Evolutionary conservation across 2,888 invertebrate genomes (phyloP).

Genomic region (Lycaena phlaeas): DNA sequence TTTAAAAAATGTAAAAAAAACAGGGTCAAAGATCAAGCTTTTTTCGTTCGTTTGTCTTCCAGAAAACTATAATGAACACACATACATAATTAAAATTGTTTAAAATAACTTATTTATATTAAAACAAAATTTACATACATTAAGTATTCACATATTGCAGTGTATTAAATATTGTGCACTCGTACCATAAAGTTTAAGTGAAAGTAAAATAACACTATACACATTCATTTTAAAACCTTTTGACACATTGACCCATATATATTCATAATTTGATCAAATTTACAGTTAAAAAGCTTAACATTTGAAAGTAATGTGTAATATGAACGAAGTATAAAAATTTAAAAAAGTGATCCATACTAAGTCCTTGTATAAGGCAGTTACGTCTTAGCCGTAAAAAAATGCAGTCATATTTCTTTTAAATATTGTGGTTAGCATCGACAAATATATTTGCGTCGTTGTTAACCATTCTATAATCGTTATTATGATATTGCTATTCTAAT

Average conservation of each 20-base stretch:
- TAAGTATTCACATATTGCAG: constrained; percentile 1
- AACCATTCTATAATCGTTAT: background rate
- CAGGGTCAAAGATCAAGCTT: background rate
- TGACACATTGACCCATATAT: background rate
- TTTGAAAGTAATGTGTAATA: background rate
- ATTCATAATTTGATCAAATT: background rate
- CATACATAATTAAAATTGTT: background rate
- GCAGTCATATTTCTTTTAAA: constrained; percentile 2
- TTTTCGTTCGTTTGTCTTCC: too few species aligned
- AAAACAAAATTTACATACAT: too few species aligned
- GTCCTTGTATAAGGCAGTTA: background rate
- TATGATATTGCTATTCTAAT: background rate
- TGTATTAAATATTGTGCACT: background rate
- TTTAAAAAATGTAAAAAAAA: background rate
- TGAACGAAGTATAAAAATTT: constrained; percentile 4
- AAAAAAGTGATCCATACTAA: constrained; percentile 2
- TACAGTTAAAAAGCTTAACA: background rate
- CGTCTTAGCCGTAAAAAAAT: constrained; percentile 2
- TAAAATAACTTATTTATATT: background rate
- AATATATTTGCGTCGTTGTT: constrained; percentile 6
- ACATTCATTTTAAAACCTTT: too few species aligned
- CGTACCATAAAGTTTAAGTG: background rate
- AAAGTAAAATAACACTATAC: background rate
- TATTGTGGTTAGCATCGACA: constrained; percentile 5
- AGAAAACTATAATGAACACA: too few species aligned